Conservation (phyloP, 2,888 invertebrate genomes). For the Rotaria magnacalcarata region DNA sequence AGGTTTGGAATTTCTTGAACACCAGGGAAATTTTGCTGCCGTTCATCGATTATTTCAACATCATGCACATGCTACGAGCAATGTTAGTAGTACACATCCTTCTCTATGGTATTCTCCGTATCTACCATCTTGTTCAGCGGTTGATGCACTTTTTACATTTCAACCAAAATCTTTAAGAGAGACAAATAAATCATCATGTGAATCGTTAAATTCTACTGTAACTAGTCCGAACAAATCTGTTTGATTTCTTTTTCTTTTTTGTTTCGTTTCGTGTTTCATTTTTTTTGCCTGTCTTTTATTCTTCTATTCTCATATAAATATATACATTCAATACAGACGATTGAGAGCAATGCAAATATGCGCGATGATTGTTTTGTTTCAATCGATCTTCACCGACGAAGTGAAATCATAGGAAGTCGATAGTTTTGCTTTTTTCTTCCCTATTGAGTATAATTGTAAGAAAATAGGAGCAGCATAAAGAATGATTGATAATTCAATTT, state of each 20-base stretch:
- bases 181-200: not conserved
- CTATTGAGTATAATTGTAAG: not conserved
- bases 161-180: not conserved
- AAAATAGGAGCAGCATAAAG: not conserved
- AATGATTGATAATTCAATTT: conserved; percentile 15
- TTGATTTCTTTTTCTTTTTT: not conserved
- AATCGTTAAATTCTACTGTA: not conserved
- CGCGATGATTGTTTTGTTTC: conserved; percentile 29
- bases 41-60: conserved; percentile 74
- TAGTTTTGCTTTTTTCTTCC: not conserved
- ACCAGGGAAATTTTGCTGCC: conserved; percentile 96
- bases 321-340: not conserved
- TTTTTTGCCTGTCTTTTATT: not conserved
- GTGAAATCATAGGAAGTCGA: conserved; percentile 22
- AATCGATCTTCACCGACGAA: conserved; percentile 22
- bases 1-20: conserved; percentile 56
- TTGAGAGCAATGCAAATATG: conserved; percentile 11
- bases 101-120: conserved; percentile 48
- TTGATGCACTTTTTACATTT: conserved; percentile 42
- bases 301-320: conserved; percentile 15
- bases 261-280: not conserved
- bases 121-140: conserved; percentile 16
- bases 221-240: conserved; percentile 19
- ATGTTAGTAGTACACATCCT: not conserved
- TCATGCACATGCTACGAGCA: conserved; percentile 50